These are phyloP conservation scores for Mimachlamys varia DNA, from an alignment of 2,888 invertebrate genomes.

Conservation along the genomic window DNA sequence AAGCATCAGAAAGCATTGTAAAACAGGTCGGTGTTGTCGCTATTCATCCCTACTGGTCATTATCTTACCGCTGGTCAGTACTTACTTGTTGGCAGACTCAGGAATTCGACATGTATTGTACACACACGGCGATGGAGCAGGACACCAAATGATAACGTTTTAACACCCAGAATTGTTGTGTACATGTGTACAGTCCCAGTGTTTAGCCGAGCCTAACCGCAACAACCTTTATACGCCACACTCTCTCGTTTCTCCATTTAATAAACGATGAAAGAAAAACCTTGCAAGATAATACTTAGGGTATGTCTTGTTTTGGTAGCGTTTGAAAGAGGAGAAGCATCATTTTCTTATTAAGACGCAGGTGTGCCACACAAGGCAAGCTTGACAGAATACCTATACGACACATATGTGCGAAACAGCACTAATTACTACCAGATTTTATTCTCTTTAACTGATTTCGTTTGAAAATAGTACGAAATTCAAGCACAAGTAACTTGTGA, in stretches of 20 bases:
- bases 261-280: constrained; percentile 23
- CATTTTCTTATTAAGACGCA: background rate
- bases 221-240: background rate
- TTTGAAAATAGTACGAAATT: background rate
- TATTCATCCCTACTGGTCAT: background rate
- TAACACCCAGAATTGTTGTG: background rate
- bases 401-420: background rate
- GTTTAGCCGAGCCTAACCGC: constrained; percentile 8
- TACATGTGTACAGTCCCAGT: background rate
- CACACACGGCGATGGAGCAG: background rate
- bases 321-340: constrained; percentile 20
- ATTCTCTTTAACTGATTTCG: background rate
- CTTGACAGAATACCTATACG: background rate
- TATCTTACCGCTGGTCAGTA: background rate
- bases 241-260: constrained; percentile 34
- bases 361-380: background rate
- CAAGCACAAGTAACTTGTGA: background rate
- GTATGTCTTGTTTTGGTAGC: background rate
- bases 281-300: constrained; percentile 17
- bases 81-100: background rate
- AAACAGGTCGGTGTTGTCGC: no score
- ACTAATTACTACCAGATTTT: background rate
- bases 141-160: background rate
- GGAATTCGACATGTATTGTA: background rate
- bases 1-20: no score